Conservation (phyloP, 2,888 invertebrate species). For the Drosophila gaucha region DNA sequence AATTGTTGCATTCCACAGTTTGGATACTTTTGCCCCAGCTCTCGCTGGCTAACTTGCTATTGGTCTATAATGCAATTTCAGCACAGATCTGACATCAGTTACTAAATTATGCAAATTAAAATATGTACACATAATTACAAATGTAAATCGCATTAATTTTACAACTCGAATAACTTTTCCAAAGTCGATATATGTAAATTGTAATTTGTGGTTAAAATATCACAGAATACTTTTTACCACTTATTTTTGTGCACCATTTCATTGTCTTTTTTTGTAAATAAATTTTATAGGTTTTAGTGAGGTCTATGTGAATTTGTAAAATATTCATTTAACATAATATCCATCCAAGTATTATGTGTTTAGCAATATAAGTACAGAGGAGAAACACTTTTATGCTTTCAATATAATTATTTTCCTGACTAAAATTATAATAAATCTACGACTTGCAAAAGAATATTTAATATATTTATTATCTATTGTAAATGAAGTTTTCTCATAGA, state of each 20-base stretch:
- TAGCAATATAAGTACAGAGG: no score
- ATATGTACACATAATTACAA: constrained; percentile 76
- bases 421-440: no score
- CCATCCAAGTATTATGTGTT: not conserved
- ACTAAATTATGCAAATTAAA: constrained; percentile 79
- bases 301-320: not conserved
- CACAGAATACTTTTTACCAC: constrained; percentile 33
- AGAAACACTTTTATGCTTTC: not conserved
- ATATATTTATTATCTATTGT: no score
- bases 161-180: constrained; percentile 47
- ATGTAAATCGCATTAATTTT: constrained; percentile 76
- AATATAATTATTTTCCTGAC: not conserved
- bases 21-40: not conserved
- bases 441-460: no score
- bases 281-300: not conserved
- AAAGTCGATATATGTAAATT: constrained; percentile 67
- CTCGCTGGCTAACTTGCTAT: not conserved
- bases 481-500: no score
- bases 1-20: constrained; percentile 35
- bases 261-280: constrained; percentile 2
- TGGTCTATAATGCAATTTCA: constrained; percentile 16
- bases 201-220: constrained; percentile 72
- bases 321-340: not conserved
- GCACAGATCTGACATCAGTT: constrained; percentile 42
- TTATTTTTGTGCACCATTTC: constrained; percentile 15